These are phyloP conservation scores for Sarcophaga peregrina DNA, from an alignment of 1,140 invertebrate genomes.

Conservation along the genomic window DNA sequence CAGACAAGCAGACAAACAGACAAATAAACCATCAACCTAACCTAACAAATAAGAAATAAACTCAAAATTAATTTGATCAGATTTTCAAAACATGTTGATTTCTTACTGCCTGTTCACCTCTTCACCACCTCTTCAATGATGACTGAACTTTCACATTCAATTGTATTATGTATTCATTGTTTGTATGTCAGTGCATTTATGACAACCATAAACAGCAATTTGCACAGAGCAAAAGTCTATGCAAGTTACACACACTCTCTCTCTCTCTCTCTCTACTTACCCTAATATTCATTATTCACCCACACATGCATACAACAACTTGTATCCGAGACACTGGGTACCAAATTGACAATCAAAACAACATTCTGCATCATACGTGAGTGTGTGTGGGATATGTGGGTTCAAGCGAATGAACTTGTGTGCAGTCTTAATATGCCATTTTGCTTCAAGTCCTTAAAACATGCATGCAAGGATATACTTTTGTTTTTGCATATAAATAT, in stretches of 20 bases:
- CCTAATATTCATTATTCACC: too few relatives aligned
- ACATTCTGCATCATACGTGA: too few relatives aligned
- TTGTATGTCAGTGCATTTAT: not conserved
- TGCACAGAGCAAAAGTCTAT: not conserved
- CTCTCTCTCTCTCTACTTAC: too few relatives aligned
- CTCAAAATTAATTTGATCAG: not conserved
- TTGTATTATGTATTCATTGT: not conserved
- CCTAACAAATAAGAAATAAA: not conserved
- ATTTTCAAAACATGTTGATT: slow-evolving; percentile 6
- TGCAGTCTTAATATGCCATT: not conserved
- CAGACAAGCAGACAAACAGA: not conserved
- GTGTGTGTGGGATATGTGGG: too few relatives aligned
- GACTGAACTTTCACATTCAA: not conserved
- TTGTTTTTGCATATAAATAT: not conserved
- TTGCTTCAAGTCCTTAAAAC: not conserved
- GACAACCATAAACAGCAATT: not conserved
- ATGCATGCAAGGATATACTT: not conserved
- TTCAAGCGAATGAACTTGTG: not conserved
- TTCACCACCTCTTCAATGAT: not conserved
- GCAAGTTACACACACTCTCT: not conserved
- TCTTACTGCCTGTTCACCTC: not conserved
- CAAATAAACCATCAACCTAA: not conserved
- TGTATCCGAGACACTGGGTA: too few relatives aligned
- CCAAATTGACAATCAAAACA: too few relatives aligned
- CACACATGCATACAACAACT: too few relatives aligned